Evolutionary conservation across 2,797 vertebrate genomes (phyloP), one percentile per base, ranked within the genome.

Genomic region (Girardinus metallicus): DNA sequence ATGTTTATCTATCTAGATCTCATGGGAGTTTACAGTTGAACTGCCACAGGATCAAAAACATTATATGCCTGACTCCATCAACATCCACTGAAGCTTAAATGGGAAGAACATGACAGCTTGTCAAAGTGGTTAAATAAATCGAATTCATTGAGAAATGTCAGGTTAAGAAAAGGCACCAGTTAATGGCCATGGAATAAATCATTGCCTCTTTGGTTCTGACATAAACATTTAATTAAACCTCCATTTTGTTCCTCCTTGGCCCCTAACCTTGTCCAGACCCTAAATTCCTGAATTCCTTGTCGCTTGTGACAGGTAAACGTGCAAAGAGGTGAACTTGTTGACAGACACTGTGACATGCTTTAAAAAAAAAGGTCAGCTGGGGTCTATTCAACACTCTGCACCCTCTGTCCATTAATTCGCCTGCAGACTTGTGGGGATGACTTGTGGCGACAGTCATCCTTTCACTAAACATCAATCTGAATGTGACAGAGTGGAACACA

Each of bases 291-390:
- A 49, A 77, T 85, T 88, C 80, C 75, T 77, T 15, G 1, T 46
- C 13, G 34, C 57, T 39, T 78, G 51, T 49, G 72, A 46, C 44
- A 31, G 18, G 39, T 55, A 46, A 76, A 4, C 70, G 70, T 1
- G 11, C 26, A 43, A 57, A 51, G 72, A 80, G 43, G 82, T 39
- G 75, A 76, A 76, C 66, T 6, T 77, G 81, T 66, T 85, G 89
- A 93, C 64, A 78, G 91, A 91, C 78, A 55, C 12, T 1, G 21
- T 82, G 87, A 86, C 82, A 84, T 41, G 0, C 60, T 80, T 80
- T 39, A 6, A 41, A 29, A 15, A 18, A 60, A 31, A 75, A 73
- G 87, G 83, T 88, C 86, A 88, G 26, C 81, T 31, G 76, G 82
- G 46, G 64, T 75, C 86, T 16, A 12, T 66, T 85, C 12, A 43